Evolutionary conservation across 2,797 vertebrate genomes (phyloP).

Genomic region (Syngnathus rostellatus): DNA sequence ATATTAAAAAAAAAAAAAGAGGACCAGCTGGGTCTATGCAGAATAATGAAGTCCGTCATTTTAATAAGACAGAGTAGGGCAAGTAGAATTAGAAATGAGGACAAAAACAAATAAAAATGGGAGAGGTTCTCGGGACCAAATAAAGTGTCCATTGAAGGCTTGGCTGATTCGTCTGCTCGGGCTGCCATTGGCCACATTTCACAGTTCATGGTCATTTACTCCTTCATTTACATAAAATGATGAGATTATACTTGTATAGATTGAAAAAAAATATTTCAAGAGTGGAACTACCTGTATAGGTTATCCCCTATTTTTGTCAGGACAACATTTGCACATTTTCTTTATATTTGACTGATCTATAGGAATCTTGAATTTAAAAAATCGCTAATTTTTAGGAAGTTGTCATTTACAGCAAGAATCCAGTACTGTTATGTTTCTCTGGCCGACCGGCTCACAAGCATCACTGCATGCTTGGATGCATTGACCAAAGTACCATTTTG

Average conservation of each 20-base stretch:
- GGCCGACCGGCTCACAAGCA: conserved; percentile 20
- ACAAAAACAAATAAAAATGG: conserved; percentile 28
- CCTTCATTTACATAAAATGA: too few relatives aligned
- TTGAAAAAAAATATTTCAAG: too few relatives aligned
- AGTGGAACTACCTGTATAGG: too few relatives aligned
- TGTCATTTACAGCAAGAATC: conserved; percentile 5
- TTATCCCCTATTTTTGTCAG: background rate
- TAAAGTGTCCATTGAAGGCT: conserved; percentile 11
- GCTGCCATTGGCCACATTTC: conserved; percentile 7
- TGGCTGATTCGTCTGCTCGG: conserved; percentile 12
- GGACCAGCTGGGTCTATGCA: conserved; percentile 64
- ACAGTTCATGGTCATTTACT: too few relatives aligned
- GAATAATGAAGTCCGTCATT: conserved; percentile 70
- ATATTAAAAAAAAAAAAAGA: conserved; percentile 65
- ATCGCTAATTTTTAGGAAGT: conserved; percentile 7
- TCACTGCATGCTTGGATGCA: conserved; percentile 20
- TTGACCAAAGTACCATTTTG: conserved; percentile 17
- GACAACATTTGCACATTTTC: background rate
- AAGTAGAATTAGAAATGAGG: conserved; percentile 40
- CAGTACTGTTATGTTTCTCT: conserved; percentile 4
- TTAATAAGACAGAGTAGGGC: conserved; percentile 58
- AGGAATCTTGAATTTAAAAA: background rate
- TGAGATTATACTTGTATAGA: background rate
- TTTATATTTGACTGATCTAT: background rate
- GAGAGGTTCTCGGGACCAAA: conserved; percentile 34